phyloP scores from a whole-genome alignment of 2,113 vertebrate species.

The Rattus rattus region DNA sequence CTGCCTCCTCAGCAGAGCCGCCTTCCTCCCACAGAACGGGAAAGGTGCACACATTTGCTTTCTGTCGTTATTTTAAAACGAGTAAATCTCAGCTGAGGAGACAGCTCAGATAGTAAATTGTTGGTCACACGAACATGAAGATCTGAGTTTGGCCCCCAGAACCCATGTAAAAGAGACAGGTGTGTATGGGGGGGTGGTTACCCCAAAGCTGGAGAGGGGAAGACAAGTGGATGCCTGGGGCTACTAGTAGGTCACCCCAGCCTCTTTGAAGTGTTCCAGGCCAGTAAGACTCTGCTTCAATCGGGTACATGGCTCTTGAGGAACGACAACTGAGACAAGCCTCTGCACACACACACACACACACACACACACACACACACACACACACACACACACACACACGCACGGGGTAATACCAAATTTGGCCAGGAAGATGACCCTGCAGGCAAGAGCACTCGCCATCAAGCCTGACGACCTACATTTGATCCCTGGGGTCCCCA shows the following conservation, averaged over 20 bases:
- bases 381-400: background rate
- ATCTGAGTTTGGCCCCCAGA: background rate
- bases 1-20: background rate
- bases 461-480: background rate
- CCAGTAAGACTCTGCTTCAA: background rate
- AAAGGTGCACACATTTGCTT: background rate
- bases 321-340: background rate
- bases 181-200: background rate
- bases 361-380: background rate
- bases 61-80: background rate
- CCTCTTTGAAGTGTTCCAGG: background rate
- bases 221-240: background rate
- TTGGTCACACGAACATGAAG: background rate
- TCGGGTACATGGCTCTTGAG: background rate
- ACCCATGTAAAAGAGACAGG: background rate
- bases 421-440: background rate
- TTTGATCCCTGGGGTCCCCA: background rate
- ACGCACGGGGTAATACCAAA: background rate
- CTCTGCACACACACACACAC: background rate
- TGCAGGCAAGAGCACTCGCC: background rate
- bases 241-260: background rate
- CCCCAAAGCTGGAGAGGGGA: background rate
- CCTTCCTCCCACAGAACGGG: background rate
- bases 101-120: no score
- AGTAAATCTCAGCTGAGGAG: background rate